Percentiles rank a stretch among this genome's conserved stretches.
Conservation (phyloP, 2,888 invertebrate species). For the Nymphalis polychloros region DNA sequence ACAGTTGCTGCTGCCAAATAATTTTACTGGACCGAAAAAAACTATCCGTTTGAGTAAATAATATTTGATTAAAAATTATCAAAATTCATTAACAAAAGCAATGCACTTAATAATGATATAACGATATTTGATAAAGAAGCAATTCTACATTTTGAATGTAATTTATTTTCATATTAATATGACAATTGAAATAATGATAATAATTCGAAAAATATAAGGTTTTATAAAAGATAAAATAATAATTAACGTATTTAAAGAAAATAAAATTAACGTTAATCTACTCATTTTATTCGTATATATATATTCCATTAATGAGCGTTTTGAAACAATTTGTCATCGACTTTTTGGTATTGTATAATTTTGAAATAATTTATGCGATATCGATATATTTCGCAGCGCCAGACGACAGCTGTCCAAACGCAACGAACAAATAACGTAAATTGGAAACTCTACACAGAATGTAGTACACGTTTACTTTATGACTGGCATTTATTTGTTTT, state of each 20-base stretch:
- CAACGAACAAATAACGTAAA: conserved; percentile 43
- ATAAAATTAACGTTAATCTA: not conserved
- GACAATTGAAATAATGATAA: too few relatives aligned
- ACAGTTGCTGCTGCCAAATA: conserved; percentile 14
- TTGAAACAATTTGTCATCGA: conserved; percentile 9
- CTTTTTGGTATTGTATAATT: conserved; percentile 14
- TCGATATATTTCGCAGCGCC: conserved; percentile 42
- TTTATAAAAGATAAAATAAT: too few relatives aligned
- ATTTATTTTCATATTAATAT: too few relatives aligned
- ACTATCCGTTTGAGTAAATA: conserved; percentile 7
- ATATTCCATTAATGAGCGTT: not conserved
- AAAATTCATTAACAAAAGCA: too few relatives aligned
- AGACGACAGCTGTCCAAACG: conserved; percentile 59
- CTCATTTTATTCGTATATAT: not conserved
- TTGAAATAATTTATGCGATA: conserved; percentile 25
- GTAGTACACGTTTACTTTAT: conserved; percentile 42
- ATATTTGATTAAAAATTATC: not conserved
- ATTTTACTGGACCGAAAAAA: conserved; percentile 16
- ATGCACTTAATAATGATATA: too few relatives aligned
- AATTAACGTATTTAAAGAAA: too few relatives aligned
- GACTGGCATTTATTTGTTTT: conserved; percentile 44
- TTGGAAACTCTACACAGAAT: conserved; percentile 39
- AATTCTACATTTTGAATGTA: too few relatives aligned
- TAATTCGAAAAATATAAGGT: too few relatives aligned
- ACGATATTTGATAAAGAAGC: too few relatives aligned